phyloP scores from a whole-genome alignment of 1,140 invertebrate species.

The Acromyrmex echinatior region DNA sequence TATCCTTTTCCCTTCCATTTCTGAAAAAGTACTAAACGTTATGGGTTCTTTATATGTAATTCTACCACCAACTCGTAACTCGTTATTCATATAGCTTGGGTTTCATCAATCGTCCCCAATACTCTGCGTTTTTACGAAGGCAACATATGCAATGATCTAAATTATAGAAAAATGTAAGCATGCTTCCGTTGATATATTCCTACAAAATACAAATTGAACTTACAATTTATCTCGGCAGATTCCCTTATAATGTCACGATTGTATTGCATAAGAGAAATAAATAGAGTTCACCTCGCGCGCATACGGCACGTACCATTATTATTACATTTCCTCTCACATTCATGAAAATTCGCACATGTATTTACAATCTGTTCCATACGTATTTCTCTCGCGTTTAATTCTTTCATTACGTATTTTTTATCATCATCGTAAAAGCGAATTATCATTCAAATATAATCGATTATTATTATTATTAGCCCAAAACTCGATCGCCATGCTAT shows the following conservation, averaged over 20 bases:
- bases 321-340: slow-evolving; percentile 59
- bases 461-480: slow-evolving; percentile 60
- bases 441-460: slow-evolving; percentile 31
- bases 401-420: slow-evolving; percentile 72
- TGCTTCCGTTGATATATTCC: slow-evolving; percentile 25
- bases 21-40: not conserved
- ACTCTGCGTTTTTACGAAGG: not conserved
- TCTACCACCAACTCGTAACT: slow-evolving; percentile 9
- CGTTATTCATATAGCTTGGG: not conserved
- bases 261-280: slow-evolving; percentile 73
- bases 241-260: slow-evolving; percentile 49
- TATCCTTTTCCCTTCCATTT: too few species aligned
- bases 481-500: slow-evolving; percentile 69
- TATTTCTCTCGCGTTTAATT: slow-evolving; percentile 52
- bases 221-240: slow-evolving; percentile 42
- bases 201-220: slow-evolving; percentile 59
- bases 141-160: slow-evolving; percentile 41
- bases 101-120: not conserved
- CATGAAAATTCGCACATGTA: slow-evolving; percentile 76
- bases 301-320: slow-evolving; percentile 70
- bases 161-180: slow-evolving; percentile 52
- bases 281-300: slow-evolving; percentile 69
- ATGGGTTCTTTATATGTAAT: not conserved
- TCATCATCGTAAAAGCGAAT: slow-evolving; percentile 62
- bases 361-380: slow-evolving; percentile 76